A percentile compares a stretch with the other conserved stretches of the same genome.
These are phyloP conservation scores for Penelope pileata DNA, from an alignment of 2,113 vertebrate genomes.

Conservation along the genomic window DNA sequence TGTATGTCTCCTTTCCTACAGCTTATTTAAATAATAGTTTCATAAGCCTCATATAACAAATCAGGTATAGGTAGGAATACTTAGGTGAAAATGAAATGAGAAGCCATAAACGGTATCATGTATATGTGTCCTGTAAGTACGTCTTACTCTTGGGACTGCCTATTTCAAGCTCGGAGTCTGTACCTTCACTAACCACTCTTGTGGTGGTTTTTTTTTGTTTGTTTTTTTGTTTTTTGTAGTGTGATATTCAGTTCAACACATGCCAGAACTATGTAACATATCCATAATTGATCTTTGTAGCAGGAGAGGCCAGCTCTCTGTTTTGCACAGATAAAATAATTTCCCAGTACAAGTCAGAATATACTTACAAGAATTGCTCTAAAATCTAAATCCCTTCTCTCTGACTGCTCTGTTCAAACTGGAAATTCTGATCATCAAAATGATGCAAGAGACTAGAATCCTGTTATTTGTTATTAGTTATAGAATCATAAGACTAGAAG, in stretches of 20 bases:
- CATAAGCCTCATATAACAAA: neutral
- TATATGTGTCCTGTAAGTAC: accelerated
- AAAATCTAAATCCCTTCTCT: neutral
- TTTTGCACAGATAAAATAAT: neutral
- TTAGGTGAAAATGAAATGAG: neutral
- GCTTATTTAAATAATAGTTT: neutral
- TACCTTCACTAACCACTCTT: neutral
- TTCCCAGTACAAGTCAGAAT: neutral
- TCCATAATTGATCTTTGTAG: accelerated
- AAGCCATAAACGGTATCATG: neutral
- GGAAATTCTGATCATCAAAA: neutral
- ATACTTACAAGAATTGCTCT: neutral
- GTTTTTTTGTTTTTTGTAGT: neutral
- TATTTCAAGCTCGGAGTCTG: neutral
- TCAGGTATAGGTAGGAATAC: neutral
- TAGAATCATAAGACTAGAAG: neutral
- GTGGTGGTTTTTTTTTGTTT: too few relatives aligned
- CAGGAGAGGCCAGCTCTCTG: neutral
- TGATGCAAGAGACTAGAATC: neutral
- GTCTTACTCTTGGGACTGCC: neutral
- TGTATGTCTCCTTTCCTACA: neutral
- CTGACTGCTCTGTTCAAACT: neutral
- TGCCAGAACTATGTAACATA: neutral
- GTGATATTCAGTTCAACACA: neutral
- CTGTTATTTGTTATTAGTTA: slow-evolving; percentile 16